Evolutionary conservation across 2,888 invertebrate species (phyloP).

Genomic region (Brachypterus glaber): DNA sequence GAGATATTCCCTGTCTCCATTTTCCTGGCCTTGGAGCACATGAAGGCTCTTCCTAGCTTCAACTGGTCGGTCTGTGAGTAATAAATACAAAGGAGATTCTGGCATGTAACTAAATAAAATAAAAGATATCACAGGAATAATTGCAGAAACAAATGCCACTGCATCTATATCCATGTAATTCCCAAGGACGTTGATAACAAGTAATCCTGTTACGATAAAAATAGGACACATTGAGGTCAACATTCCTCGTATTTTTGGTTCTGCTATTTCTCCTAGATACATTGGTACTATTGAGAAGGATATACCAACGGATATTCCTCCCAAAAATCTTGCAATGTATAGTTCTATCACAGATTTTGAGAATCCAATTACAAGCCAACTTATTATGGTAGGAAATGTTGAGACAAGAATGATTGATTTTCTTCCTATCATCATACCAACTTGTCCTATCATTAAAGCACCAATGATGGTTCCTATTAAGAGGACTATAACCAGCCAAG

Average conservation of each 20-base stretch:
- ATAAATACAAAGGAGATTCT: conserved; percentile 29
- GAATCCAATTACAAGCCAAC: conserved; percentile 12
- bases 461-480: conserved; percentile 14
- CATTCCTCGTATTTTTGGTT: conserved; percentile 14
- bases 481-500: conserved; percentile 14
- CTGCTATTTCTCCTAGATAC: conserved; percentile 23
- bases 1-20: conserved; percentile 20
- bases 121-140: conserved; percentile 21
- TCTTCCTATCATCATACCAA: conserved; percentile 18
- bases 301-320: conserved; percentile 20
- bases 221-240: conserved; percentile 13
- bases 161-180: conserved; percentile 17
- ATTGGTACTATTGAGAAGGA: conserved; percentile 19
- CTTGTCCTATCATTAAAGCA: conserved; percentile 10
- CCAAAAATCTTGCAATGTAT: conserved; percentile 17
- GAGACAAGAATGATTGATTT: conserved; percentile 15
- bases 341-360: conserved; percentile 1
- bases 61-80: conserved; percentile 23
- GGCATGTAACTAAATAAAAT: conserved; percentile 25
- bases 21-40: conserved; percentile 25
- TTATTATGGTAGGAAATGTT: conserved; percentile 15
- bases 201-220: conserved; percentile 11
- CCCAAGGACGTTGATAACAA: conserved; percentile 24
- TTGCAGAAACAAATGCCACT: conserved; percentile 12
- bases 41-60: conserved; percentile 24